Evolutionary conservation across 2,797 vertebrate genomes (phyloP).

Genomic region (Vireo griseus): DNA sequence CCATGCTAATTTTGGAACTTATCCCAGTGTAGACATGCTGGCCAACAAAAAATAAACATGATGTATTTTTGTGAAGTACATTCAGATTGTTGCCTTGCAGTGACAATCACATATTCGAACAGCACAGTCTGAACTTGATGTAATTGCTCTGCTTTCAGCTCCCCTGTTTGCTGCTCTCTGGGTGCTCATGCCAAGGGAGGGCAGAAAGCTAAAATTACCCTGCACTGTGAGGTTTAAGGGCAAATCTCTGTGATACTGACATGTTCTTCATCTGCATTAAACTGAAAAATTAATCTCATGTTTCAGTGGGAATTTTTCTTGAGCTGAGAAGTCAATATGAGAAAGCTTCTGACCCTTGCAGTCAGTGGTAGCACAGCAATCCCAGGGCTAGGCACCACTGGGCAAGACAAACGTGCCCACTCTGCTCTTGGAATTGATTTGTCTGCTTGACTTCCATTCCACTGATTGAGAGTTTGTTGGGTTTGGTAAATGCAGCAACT

Average conservation of each 20-base stretch:
- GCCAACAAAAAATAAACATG: background rate
- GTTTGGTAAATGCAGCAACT: background rate
- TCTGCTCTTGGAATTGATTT: background rate
- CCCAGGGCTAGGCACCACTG: background rate
- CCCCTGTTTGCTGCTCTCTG: background rate
- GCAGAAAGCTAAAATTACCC: background rate
- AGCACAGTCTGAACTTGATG: background rate
- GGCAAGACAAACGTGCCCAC: background rate
- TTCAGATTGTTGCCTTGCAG: background rate
- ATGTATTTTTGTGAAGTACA: background rate
- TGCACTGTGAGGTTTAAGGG: background rate
- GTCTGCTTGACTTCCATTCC: background rate
- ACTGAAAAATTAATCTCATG: background rate
- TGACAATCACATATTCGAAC: background rate
- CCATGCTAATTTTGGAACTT: background rate
- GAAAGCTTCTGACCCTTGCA: background rate
- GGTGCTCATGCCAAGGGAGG: background rate
- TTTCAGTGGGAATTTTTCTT: background rate
- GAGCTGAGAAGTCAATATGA: background rate
- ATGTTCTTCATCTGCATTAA: background rate
- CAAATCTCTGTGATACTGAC: background rate
- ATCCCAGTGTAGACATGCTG: background rate
- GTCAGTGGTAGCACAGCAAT: background rate
- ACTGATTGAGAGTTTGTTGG: background rate
- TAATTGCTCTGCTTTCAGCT: background rate